Evolutionary conservation across 2,888 invertebrate species (phyloP), one percentile per base, ranked within the genome.

Genomic region (Vandiemenella viatica): DNA sequence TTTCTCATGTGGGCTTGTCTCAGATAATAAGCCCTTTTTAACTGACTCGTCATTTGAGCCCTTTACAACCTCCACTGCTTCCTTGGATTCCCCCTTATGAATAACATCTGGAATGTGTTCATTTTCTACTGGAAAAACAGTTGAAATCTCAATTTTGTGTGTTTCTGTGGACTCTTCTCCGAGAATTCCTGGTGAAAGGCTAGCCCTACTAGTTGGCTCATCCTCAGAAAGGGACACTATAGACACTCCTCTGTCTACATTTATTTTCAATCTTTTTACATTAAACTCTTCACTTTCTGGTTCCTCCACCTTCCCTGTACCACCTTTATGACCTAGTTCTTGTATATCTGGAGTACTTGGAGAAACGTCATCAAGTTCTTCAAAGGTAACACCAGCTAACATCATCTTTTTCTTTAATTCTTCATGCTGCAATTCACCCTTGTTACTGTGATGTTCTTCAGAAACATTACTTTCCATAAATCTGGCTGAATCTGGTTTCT

Each of bases 191-290:
- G 37, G 23, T 13, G 50, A 53, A 8, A 53, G 26, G 19, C 46
- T 49, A 13, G 40, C 50, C 19, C 37, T 43, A 16, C 32, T 38
- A 21, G 40, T 22, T n/a, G 16, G 49, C 19, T 79, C 79, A 55
- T 79, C 79, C 62, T 79, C 79, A 1, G 79, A 77, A 22, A 77
- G 66, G 1, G 79, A 78, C 52, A 74, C 72, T n/a, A 80, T 79
- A 1, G 79, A 79, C n/a, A 79, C 63, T 4, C 75, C 73, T 55
- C 77, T 69, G 57, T 71, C 73, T 0, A 66, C 61, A 21, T 56
- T 52, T 45, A 59, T 46, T n/a, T 54, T 49, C 18, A 55, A 49
- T 40, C 51, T 49, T 19, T 23, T 37, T 13, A 43, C 38, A 15
- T 43, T 26, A 2, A 41, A 44, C 13, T 50, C 47, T 16, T 53